These are phyloP conservation scores for Pasiphila rectangulata DNA, from an alignment of 2,888 invertebrate genomes.

Conservation along the genomic window DNA sequence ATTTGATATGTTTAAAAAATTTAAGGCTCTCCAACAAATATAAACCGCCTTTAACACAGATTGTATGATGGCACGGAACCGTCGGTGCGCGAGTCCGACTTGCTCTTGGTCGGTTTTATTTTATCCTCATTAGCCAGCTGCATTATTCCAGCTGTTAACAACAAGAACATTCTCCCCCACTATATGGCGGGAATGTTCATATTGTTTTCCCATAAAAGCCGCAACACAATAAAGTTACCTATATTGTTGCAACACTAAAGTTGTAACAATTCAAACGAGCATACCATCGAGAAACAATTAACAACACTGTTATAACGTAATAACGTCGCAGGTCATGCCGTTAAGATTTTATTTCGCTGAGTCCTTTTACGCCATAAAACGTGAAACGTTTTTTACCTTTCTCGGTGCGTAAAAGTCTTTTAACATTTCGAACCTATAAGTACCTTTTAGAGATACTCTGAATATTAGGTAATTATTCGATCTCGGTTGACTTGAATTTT, in stretches of 20 bases:
- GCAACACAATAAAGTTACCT: slow-evolving; percentile 39
- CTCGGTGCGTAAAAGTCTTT: slow-evolving; percentile 24
- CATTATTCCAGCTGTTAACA: background rate
- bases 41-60: too few relatives aligned
- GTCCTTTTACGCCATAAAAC: slow-evolving; percentile 31
- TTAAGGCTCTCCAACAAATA: too few relatives aligned
- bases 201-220: slow-evolving; percentile 4
- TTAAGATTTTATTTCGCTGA: slow-evolving; percentile 33
- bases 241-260: slow-evolving; percentile 58
- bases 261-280: slow-evolving; percentile 49
- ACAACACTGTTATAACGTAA: slow-evolving; percentile 40
- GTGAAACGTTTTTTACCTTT: slow-evolving; percentile 32
- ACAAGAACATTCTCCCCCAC: background rate
- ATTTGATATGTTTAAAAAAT: too few relatives aligned
- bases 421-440: slow-evolving; percentile 28
- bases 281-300: slow-evolving; percentile 50
- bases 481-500: too few relatives aligned
- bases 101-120: too few relatives aligned
- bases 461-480: slow-evolving; percentile 1
- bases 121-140: too few relatives aligned
- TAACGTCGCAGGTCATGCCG: slow-evolving; percentile 30
- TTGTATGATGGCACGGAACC: too few relatives aligned
- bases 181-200: background rate
- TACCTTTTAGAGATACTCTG: slow-evolving; percentile 11
- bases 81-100: too few relatives aligned